Evolutionary conservation across 2,888 invertebrate genomes (phyloP), one percentile per base, ranked within the genome.

Genomic region (Euphydryas editha): DNA sequence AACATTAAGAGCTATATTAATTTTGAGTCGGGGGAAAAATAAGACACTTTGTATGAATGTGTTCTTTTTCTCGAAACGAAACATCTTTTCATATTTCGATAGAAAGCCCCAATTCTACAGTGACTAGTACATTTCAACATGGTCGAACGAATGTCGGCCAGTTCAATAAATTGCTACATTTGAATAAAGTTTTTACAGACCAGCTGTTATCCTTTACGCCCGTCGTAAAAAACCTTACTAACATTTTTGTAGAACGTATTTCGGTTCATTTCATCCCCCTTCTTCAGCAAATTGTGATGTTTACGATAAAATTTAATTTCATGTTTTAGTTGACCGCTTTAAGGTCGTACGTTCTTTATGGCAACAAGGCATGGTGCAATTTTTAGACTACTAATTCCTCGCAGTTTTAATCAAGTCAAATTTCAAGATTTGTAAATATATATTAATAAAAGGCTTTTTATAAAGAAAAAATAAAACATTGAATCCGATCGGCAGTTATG

Each of bases 181-280:
- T 73, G 75, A 73, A 76, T 76, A 74, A 77, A 75, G 63, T 77
- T 77, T 76, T 78, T 78, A 77, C 76, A 78, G 10, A 72, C 73
- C 78, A 76, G 75, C 75, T 78, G 79, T 69, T 73, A 72, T 72
- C 73, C 69, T 79, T 78, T 76, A 79, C 70, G 71, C 59, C 65
- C 62, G 20, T 74, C 75, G 76, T 79, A 51, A 79, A n/a, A 79
- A 78, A 51, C 68, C 68, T 70, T 66, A 47, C 47, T 57, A 20
- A n/a, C 24, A 49, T 49, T 56, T 56, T 37, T 20, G 37, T 13
- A 8, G 17, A 56, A 62, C 20, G 21, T 56, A 56, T 17, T 56
- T 56, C 20, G 24, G 37, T n/a, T 21, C 30, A 47, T 62, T 62
- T 62, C 56, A 56, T 62, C 46, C 56, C 20, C 47, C 17, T 17